Base-by-base conservation (phyloP, 2,113 vertebrate species). In the Alosa alosa region DNA sequence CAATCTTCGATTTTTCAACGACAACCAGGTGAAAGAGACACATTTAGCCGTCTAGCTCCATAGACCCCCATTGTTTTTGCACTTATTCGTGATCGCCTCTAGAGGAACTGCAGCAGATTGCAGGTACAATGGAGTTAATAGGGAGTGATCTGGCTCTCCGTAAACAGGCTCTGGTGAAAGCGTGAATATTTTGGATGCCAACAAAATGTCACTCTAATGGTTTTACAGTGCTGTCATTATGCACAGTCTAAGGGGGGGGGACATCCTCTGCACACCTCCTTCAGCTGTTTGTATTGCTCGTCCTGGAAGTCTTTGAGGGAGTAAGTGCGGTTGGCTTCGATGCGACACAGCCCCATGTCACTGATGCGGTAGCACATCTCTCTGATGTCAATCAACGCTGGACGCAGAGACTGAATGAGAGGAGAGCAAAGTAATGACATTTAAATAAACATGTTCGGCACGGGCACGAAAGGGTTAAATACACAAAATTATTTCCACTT, bases 381-480 rank as follows among this genome's bases (percentile, higher is more conserved):
- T 86, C 91, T 93, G 88, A 98, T 94, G 90, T 96, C 95, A 25
- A 96, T 91, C 89, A 98, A 90, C 39, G 96, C 96, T 83, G 95
- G 94, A 52, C 93, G 90, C 83, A 97, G 92, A 90, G 87, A 91
- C 96, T 97, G 92, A 82, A 84, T 83, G 85, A 85, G 4, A 88
- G 2, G 87, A 0, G 41, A 44, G 41, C 41, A 84, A 3, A 72
- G 18, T 64, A n/a, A n/a, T 9, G 57, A n/a, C 22, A 64, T 3
- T 9, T n/a, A 68, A 11, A 31, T 31, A n/a, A 68, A 31, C 60
- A n/a, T n/a, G n/a, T n/a, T n/a, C n/a, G n/a, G n/a, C n/a, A n/a
- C n/a, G n/a, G n/a, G n/a, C n/a, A n/a, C n/a, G n/a, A n/a, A n/a
- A n/a, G n/a, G n/a, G n/a, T n/a, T n/a, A n/a, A n/a, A n/a, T n/a